Evolutionary conservation across 1,140 invertebrate species (phyloP).

Genomic region (Nylanderia fulva): DNA sequence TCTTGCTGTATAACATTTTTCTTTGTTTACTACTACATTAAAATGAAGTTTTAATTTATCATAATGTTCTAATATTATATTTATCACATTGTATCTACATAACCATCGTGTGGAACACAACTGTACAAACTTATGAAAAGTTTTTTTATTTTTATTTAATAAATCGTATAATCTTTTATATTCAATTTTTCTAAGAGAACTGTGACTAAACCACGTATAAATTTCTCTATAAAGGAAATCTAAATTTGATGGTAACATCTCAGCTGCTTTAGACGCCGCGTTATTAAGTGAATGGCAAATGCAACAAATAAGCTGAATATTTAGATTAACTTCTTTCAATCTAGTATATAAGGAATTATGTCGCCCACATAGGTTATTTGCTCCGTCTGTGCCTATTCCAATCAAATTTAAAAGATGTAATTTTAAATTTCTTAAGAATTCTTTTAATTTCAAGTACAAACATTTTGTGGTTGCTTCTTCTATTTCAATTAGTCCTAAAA

Average conservation of each 20-base stretch:
- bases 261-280: background rate
- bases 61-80: background rate
- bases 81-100: background rate
- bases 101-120: background rate
- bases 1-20: conserved; percentile 1
- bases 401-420: conserved; percentile 10
- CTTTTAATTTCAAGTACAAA: background rate
- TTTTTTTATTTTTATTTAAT: background rate
- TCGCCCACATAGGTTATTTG: background rate
- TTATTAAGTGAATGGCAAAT: background rate
- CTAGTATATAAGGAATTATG: background rate
- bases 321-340: background rate
- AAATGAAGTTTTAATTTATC: background rate
- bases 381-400: background rate
- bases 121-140: background rate
- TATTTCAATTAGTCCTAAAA: background rate
- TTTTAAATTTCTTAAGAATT: background rate
- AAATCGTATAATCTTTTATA: conserved; percentile 2
- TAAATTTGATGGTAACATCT: background rate
- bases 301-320: background rate
- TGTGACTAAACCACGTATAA: background rate
- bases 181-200: background rate
- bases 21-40: background rate
- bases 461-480: background rate
- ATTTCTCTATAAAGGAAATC: conserved; percentile 3